phyloP scores from a whole-genome alignment of 2,797 vertebrate species.

The Hylomyscus alleni region DNA sequence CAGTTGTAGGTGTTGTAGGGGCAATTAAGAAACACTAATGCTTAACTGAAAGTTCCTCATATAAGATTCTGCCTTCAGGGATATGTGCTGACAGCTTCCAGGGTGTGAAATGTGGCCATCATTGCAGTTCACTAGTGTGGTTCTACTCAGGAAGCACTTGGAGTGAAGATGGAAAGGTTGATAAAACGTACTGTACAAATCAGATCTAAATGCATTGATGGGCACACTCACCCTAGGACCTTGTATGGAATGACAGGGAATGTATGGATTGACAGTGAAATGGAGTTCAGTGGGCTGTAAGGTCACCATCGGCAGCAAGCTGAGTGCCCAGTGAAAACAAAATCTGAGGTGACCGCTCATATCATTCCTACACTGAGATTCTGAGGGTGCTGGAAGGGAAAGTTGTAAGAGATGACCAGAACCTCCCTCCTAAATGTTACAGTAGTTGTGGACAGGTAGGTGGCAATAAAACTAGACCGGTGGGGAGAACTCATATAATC shows the following conservation, averaged over 20 bases:
- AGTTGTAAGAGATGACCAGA: background rate
- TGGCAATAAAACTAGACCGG: background rate
- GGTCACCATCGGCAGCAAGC: background rate
- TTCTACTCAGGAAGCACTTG: background rate
- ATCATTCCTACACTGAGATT: background rate
- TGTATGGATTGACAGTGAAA: background rate
- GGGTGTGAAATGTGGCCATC: background rate
- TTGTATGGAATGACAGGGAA: background rate
- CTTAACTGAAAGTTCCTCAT: background rate
- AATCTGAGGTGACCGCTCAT: background rate
- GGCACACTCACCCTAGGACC: background rate
- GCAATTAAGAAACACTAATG: slow-evolving; percentile 44
- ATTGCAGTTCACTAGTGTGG: background rate
- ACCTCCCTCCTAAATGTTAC: background rate
- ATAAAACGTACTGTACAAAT: background rate
- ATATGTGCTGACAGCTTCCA: background rate
- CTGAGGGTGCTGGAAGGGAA: background rate
- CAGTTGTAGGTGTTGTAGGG: background rate
- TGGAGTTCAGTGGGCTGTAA: background rate
- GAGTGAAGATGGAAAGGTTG: background rate
- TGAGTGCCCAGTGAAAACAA: background rate
- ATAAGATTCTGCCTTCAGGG: background rate
- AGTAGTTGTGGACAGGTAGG: background rate
- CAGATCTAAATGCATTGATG: background rate
- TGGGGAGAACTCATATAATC: background rate